Evolutionary conservation across 2,888 invertebrate species (phyloP).

Genomic region (Xestobium rufovillosum): DNA sequence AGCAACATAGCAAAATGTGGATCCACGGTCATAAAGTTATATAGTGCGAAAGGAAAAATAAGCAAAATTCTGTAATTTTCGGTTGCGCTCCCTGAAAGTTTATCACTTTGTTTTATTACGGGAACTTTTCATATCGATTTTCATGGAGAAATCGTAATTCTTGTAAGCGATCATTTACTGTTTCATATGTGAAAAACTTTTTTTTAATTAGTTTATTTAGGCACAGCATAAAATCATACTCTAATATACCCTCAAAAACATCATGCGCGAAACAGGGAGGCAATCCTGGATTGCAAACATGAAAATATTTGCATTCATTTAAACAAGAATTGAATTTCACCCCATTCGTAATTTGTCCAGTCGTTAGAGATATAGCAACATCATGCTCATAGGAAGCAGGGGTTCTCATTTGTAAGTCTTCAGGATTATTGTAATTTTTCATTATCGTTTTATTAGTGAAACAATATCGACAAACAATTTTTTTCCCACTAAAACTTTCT

Average conservation of each 20-base stretch:
- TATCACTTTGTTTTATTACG: conserved; percentile 11
- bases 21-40: not conserved
- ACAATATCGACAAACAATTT: conserved; percentile 28
- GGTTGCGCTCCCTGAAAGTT: conserved; percentile 5
- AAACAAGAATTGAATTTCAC: conserved; percentile 21
- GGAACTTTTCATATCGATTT: no score
- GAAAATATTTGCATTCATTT: conserved; percentile 22
- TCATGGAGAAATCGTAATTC: no score
- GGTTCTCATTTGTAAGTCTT: conserved; percentile 10
- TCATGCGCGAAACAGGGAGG: conserved; percentile 25
- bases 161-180: conserved; percentile 11
- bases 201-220: conserved; percentile 19
- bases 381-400: conserved; percentile 7
- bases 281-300: conserved; percentile 23
- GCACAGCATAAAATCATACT: conserved; percentile 20
- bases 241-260: conserved; percentile 21
- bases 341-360: conserved; percentile 11
- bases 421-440: no score
- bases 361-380: conserved; percentile 5
- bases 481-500: conserved; percentile 19
- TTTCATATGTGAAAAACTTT: conserved; percentile 14
- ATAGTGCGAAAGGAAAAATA: conserved; percentile 13
- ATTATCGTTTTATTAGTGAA: conserved; percentile 12
- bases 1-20: conserved; percentile 12
- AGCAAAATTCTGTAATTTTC: conserved; percentile 14